Evolutionary conservation across 2,888 invertebrate genomes (phyloP).

Genomic region (Papilio protenor): DNA sequence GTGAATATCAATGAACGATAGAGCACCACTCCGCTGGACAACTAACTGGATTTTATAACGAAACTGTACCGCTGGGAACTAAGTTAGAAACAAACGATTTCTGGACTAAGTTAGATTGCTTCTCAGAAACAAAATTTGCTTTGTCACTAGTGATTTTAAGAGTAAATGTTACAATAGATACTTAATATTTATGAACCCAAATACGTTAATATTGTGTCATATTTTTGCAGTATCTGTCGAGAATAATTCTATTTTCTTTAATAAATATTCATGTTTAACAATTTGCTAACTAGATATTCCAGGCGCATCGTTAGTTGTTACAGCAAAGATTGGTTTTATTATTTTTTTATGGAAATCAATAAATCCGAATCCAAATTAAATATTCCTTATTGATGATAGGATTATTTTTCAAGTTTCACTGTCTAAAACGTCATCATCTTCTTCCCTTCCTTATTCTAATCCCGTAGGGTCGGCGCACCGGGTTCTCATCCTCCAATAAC

Average conservation of each 20-base stretch:
- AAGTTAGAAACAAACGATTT: neutral
- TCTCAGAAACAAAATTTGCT: neutral
- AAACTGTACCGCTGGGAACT: neutral
- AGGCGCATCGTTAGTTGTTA: neutral
- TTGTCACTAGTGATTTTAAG: neutral
- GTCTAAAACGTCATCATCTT: too few relatives aligned
- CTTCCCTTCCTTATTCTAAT: too few relatives aligned
- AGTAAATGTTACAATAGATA: neutral
- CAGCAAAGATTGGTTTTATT: too few relatives aligned
- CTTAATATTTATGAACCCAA: too few relatives aligned
- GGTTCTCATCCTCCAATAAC: too few relatives aligned
- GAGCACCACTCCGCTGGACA: neutral
- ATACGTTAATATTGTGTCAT: too few relatives aligned
- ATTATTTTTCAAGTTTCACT: too few relatives aligned
- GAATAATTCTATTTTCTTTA: too few relatives aligned
- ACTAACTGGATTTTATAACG: neutral
- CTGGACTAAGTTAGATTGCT: neutral
- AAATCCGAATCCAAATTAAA: too few relatives aligned
- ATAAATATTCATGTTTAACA: neutral
- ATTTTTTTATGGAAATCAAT: neutral
- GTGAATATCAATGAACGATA: neutral
- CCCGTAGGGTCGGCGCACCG: too few relatives aligned
- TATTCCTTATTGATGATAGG: too few relatives aligned
- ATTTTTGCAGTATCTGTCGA: too few relatives aligned
- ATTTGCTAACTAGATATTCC: neutral